Conservation (phyloP, 1,140 invertebrate species). For the Leptopilina clavipes region DNA sequence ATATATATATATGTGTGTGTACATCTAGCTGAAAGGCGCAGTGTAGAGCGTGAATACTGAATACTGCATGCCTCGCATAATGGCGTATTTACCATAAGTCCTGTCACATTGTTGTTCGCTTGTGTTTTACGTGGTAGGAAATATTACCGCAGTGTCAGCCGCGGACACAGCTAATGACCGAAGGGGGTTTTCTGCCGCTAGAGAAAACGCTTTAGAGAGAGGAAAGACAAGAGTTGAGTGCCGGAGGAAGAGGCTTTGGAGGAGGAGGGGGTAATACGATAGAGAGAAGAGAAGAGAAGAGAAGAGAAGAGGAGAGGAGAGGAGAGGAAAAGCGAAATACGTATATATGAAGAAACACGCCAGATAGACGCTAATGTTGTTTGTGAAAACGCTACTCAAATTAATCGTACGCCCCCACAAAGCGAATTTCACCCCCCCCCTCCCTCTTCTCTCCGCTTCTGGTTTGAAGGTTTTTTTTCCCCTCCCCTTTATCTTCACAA, state of each 20-base stretch:
- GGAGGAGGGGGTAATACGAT: neutral
- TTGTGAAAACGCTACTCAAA: conserved; percentile 40
- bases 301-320: too few relatives aligned
- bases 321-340: conserved; percentile 32
- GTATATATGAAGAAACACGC: conserved; percentile 36
- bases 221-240: neutral
- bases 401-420: conserved; percentile 40
- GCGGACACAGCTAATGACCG: conserved; percentile 48
- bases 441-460: too few relatives aligned
- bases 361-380: conserved; percentile 50
- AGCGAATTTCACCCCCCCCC: neutral
- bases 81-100: conserved; percentile 49
- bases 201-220: conserved; percentile 12
- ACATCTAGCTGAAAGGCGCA: conserved; percentile 27
- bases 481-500: neutral
- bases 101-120: conserved; percentile 46
- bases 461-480: neutral
- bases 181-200: conserved; percentile 27
- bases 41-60: conserved; percentile 33
- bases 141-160: conserved; percentile 39
- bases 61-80: conserved; percentile 41
- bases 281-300: neutral
- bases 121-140: conserved; percentile 43
- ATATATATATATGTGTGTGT: neutral
- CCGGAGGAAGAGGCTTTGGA: neutral